phyloP scores from a whole-genome alignment of 1,140 invertebrate species.

The Tetramorium alpestre region DNA sequence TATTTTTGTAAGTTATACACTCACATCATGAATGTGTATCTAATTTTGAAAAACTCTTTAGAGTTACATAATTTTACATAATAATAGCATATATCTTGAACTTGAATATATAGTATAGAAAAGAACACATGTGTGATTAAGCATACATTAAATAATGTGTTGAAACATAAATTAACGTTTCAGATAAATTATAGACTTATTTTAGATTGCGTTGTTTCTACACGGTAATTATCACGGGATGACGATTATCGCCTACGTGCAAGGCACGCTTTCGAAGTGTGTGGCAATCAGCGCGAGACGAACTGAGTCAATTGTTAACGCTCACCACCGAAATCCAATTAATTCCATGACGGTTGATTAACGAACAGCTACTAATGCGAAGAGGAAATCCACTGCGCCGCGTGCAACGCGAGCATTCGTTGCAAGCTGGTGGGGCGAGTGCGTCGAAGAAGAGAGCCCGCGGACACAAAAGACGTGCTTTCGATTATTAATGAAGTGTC shows the following conservation, averaged over 20 bases:
- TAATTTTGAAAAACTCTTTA: not conserved
- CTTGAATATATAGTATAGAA: not conserved
- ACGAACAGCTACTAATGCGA: constrained; percentile 66
- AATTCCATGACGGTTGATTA: constrained; percentile 70
- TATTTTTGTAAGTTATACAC: not conserved
- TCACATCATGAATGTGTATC: not conserved
- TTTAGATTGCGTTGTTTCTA: constrained; percentile 1
- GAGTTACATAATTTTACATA: not conserved
- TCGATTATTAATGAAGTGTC: constrained; percentile 81
- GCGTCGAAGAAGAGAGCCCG: constrained; percentile 32
- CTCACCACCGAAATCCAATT: constrained; percentile 72
- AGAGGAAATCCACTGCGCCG: constrained; percentile 46
- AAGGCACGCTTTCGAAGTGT: not conserved
- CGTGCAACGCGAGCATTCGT: constrained; percentile 2
- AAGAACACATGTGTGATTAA: not conserved
- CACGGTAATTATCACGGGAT: not conserved
- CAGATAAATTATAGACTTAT: not conserved
- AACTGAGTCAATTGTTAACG: constrained; percentile 62
- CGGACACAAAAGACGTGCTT: constrained; percentile 76
- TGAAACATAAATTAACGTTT: constrained; percentile 1
- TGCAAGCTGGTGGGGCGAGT: constrained; percentile 1
- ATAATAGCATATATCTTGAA: not conserved
- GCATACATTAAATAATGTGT: not conserved
- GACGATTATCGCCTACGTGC: not conserved
- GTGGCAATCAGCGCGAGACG: constrained; percentile 27